Conservation (phyloP, 1,140 invertebrate species). For the Ooceraea biroi region DNA sequence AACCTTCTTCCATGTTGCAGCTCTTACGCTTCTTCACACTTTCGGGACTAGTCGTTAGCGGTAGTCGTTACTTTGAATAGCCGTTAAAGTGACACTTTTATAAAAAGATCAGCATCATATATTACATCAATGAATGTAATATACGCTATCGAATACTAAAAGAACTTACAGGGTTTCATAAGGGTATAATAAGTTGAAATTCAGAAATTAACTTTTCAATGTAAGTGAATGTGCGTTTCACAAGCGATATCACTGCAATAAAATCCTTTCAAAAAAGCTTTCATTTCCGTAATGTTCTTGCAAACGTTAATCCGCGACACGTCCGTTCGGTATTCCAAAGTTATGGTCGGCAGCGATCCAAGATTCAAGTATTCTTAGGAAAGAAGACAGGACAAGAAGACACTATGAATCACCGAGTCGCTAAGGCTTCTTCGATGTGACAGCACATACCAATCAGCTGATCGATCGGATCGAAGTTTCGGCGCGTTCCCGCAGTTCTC, state of each 20-base stretch:
- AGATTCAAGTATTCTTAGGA: background rate
- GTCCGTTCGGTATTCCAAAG: background rate
- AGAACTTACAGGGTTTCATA: too few relatives aligned
- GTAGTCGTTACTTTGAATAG: slow-evolving; percentile 67
- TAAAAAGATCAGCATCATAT: slow-evolving; percentile 28
- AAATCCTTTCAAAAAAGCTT: too few relatives aligned
- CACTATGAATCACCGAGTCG: slow-evolving; percentile 16
- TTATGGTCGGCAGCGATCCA: background rate
- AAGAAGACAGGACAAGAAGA: background rate
- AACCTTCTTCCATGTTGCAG: slow-evolving; percentile 55
- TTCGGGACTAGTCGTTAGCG: slow-evolving; percentile 70
- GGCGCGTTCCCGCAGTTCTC: slow-evolving; percentile 21
- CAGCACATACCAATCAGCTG: slow-evolving; percentile 42
- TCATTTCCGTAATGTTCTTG: too few relatives aligned
- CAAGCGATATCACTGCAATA: background rate
- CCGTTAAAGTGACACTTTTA: slow-evolving; percentile 49
- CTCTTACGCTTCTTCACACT: slow-evolving; percentile 66
- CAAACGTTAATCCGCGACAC: background rate
- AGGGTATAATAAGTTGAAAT: too few relatives aligned
- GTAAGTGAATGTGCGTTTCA: background rate
- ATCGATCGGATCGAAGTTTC: slow-evolving; percentile 31
- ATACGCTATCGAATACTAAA: background rate
- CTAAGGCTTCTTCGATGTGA: slow-evolving; percentile 12
- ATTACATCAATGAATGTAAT: slow-evolving; percentile 32
- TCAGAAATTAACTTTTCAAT: too few relatives aligned